Percentiles rank a stretch among this genome's conserved stretches.
phyloP scores from a whole-genome alignment of 2,113 vertebrate genomes.

The Trachemys scripta region DNA sequence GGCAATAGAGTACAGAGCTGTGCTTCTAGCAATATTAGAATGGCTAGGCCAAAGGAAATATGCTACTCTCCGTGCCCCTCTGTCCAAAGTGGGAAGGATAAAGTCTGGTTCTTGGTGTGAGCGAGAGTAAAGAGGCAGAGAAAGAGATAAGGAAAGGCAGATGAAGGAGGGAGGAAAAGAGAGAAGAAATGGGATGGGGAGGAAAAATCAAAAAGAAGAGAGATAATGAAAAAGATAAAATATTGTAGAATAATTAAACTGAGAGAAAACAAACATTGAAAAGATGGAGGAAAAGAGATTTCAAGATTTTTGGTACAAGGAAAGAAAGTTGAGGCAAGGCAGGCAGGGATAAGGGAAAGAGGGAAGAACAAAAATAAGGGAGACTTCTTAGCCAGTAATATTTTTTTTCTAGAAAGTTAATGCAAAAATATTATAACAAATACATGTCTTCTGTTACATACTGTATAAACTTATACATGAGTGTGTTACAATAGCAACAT shows the following conservation, averaged over 20 bases:
- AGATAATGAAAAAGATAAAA: neutral
- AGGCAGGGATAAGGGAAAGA: neutral
- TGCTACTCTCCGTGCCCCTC: neutral
- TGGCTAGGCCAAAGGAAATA: neutral
- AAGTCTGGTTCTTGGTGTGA: neutral
- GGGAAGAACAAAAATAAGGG: neutral
- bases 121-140: neutral
- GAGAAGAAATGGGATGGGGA: neutral
- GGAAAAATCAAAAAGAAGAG: rapidly evolving
- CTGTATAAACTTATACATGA: neutral
- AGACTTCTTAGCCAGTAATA: constrained; percentile 6
- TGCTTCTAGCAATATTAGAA: neutral
- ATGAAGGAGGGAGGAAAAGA: neutral
- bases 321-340: neutral
- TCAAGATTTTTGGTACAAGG: neutral
- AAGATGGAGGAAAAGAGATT: neutral
- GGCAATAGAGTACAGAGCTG: neutral
- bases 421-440: neutral
- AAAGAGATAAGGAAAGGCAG: neutral
- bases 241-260: neutral
- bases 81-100: neutral
- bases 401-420: constrained; percentile 25
- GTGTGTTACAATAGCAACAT: neutral
- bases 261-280: neutral
- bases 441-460: neutral